Conservation (phyloP, 2,888 invertebrate genomes). For the Tetragonisca angustula region DNA sequence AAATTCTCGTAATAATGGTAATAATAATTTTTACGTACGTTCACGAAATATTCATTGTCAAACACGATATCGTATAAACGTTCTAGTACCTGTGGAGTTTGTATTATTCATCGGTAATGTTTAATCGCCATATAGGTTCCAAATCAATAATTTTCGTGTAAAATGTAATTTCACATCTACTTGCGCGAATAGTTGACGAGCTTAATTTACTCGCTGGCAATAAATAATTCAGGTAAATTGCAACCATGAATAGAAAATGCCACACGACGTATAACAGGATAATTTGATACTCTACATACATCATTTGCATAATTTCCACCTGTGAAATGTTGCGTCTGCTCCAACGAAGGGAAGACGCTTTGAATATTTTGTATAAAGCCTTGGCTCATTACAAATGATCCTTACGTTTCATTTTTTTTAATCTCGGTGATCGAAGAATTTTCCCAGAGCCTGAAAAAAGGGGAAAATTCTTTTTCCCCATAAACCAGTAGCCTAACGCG, state of each 20-base stretch:
- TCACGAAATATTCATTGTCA: background rate
- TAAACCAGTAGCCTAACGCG: background rate
- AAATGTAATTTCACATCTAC: background rate
- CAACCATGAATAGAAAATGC: background rate
- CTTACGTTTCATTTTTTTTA: background rate
- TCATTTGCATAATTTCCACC: background rate
- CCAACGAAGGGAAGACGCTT: background rate
- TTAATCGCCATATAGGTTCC: background rate
- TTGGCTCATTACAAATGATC: too few relatives aligned
- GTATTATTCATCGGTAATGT: background rate
- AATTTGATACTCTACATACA: background rate
- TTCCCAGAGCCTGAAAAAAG: background rate
- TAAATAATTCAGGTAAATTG: background rate
- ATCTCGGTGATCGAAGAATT: background rate
- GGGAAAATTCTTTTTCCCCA: background rate
- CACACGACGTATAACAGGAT: background rate
- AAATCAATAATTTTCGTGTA: background rate
- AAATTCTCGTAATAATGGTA: too few relatives aligned
- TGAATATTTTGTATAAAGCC: background rate
- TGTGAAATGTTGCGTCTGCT: background rate
- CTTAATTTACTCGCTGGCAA: background rate
- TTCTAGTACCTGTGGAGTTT: background rate
- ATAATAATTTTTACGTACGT: too few relatives aligned
- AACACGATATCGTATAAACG: background rate
- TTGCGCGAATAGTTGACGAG: background rate